Base-by-base conservation (phyloP, 1,140 invertebrate genomes). In the Philaenus spumarius region DNA sequence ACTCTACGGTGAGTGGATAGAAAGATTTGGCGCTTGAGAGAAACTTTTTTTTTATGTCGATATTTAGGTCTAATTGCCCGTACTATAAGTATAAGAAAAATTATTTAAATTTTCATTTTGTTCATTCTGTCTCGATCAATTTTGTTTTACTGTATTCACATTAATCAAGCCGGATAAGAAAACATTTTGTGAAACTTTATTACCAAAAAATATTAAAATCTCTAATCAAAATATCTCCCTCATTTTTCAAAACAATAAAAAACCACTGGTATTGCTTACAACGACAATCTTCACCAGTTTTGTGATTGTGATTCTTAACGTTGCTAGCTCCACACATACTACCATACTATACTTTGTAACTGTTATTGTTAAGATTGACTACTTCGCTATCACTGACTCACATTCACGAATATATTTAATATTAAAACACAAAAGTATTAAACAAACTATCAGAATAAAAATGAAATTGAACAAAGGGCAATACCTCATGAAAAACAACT, bases 241-340 rank as follows among this genome's bases (percentile, higher is more conserved):
- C 46, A 5, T 48, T 17, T 24, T 48, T 24, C 7, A 24, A 22
- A 19, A 20, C 46, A 48, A 23, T 48, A 12, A 23, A 4, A 24
- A 48, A 48, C 22, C 46, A 48, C 19, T 23, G 22, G 17, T 22
- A 48, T 19, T 24, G 17, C 11, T 11, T 11, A 15, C 46, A 48
- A 15, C 26, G 17, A 24, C 11, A 48, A 24, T 48, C 17, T 24
- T 48, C 17, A 11, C 46, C 46, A 7, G 46, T 48, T 48, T 48
- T 15, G 15, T 48, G 26, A 6, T 48, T 14, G 46, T 20, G 22
- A 23, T 24, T 24, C 46, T 48, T 4, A 9, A 24, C 22, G 11
- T 48, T 48, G 11, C 20, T 7, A 23, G 46, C 46, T 23, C 26
- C 6, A 48, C 22, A 48, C 46, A 48, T 48, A 48, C 46, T 48